Conservation (phyloP, 2,113 vertebrate species). For the Chionodraco myersi region DNA sequence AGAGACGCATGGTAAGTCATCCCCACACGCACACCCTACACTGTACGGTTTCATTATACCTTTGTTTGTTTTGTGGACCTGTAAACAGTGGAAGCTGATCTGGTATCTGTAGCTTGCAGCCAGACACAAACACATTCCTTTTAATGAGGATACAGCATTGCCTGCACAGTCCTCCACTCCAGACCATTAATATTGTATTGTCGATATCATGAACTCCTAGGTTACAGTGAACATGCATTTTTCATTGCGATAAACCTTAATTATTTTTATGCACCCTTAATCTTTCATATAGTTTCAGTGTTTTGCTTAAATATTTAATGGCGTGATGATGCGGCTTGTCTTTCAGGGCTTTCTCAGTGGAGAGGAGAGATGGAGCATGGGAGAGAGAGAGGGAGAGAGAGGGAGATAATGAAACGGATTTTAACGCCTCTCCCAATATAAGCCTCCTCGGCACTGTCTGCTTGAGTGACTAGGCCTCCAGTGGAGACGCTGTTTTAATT, state of each 20-base stretch:
- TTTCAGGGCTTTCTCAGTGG: slow-evolving; percentile 70
- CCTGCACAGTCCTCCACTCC: slow-evolving; percentile 71
- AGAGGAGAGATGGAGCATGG: slow-evolving; percentile 50
- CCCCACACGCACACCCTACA: slow-evolving; percentile 16
- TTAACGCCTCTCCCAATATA: slow-evolving; percentile 73
- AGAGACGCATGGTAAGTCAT: slow-evolving; percentile 24
- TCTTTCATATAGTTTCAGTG: slow-evolving; percentile 84
- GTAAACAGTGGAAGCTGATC: slow-evolving; percentile 72
- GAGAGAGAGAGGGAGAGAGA: slow-evolving; percentile 40
- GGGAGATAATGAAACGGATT: slow-evolving; percentile 68
- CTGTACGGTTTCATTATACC: slow-evolving; percentile 59
- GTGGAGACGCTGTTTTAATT: slow-evolving; percentile 81
- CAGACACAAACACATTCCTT: slow-evolving; percentile 72
- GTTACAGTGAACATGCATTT: slow-evolving; percentile 82
- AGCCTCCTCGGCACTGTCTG: slow-evolving; percentile 78
- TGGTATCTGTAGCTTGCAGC: slow-evolving; percentile 77
- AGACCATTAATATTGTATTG: slow-evolving; percentile 83
- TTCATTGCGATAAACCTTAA: slow-evolving; percentile 84
- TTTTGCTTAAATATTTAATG: slow-evolving; percentile 85
- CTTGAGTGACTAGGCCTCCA: slow-evolving; percentile 78
- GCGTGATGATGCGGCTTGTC: slow-evolving; percentile 73
- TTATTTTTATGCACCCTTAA: slow-evolving; percentile 85
- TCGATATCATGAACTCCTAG: slow-evolving; percentile 85
- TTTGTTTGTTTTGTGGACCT: slow-evolving; percentile 67
- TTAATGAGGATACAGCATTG: slow-evolving; percentile 76